phyloP scores from a whole-genome alignment of 2,888 invertebrate genomes.

The Thelaira solivaga region DNA sequence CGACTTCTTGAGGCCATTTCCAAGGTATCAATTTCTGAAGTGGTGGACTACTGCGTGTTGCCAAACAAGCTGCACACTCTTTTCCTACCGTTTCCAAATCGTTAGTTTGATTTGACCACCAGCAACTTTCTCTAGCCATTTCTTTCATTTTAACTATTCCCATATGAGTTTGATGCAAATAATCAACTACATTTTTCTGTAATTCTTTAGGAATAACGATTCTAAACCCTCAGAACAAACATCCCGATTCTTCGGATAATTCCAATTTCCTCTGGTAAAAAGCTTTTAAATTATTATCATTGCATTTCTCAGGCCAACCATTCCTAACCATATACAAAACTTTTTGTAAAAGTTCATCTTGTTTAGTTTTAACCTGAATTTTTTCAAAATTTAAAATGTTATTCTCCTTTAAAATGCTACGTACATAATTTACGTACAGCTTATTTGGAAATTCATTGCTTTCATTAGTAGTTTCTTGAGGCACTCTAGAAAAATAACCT shows the following conservation, averaged over 20 bases:
- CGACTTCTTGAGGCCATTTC: slow-evolving; percentile 33
- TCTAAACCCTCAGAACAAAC: slow-evolving; percentile 56
- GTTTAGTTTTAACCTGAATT: neutral
- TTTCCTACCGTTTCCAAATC: slow-evolving; percentile 44
- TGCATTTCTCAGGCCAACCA: neutral
- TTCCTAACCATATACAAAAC: neutral
- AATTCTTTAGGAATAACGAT: slow-evolving; percentile 31
- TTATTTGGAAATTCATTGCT: neutral
- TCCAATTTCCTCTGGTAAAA: slow-evolving; percentile 37
- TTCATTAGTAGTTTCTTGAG: neutral
- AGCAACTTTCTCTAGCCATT: slow-evolving; percentile 65
- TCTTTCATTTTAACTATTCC: slow-evolving; percentile 38
- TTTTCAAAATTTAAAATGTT: neutral
- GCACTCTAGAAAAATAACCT: neutral
- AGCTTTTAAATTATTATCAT: neutral
- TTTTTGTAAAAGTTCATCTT: neutral
- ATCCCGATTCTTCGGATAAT: slow-evolving; percentile 38
- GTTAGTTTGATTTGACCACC: slow-evolving; percentile 63
- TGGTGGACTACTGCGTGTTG: slow-evolving; percentile 16
- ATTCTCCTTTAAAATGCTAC: neutral
- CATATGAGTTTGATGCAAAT: slow-evolving; percentile 61
- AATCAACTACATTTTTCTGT: slow-evolving; percentile 9
- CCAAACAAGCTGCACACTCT: slow-evolving; percentile 41
- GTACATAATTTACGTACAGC: neutral
- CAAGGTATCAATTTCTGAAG: slow-evolving; percentile 52